These are phyloP conservation scores for Willowsia nigromaculata DNA, from an alignment of 2,888 invertebrate genomes.

Conservation along the genomic window DNA sequence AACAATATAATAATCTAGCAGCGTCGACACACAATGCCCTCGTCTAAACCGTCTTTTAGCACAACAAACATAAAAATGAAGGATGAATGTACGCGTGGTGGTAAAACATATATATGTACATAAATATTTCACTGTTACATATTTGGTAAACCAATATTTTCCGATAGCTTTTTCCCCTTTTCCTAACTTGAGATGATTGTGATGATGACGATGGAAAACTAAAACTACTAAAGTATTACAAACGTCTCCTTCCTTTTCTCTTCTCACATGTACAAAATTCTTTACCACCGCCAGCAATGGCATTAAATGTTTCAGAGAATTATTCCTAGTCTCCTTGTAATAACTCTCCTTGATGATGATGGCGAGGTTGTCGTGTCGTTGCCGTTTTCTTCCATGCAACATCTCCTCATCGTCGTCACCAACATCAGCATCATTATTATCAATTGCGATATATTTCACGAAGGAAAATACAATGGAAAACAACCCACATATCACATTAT, in stretches of 20 bases:
- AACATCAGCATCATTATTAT: conserved; percentile 17
- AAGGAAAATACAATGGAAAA: conserved; percentile 43
- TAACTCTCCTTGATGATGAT: background rate
- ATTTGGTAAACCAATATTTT: conserved; percentile 46
- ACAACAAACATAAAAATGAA: background rate
- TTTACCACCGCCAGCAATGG: background rate
- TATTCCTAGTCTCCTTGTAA: background rate
- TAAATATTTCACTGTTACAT: background rate
- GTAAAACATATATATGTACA: background rate
- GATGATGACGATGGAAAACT: conserved; percentile 2
- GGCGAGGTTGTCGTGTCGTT: background rate
- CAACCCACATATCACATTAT: conserved; percentile 45
- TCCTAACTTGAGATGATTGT: conserved; percentile 9
- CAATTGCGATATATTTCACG: conserved; percentile 47
- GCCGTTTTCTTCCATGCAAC: conserved; percentile 21
- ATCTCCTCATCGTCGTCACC: background rate
- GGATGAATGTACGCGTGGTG: background rate
- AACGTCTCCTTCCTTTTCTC: conserved; percentile 43
- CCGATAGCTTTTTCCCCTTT: conserved; percentile 1
- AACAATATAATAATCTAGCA: no score
- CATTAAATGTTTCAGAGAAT: conserved; percentile 16
- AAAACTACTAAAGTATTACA: background rate
- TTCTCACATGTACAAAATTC: conserved; percentile 63
- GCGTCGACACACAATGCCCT: background rate
- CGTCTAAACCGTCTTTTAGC: background rate